Evolutionary conservation across 1,140 invertebrate genomes (phyloP), one percentile per base, ranked within the genome.

Genomic region (Apis florea): DNA sequence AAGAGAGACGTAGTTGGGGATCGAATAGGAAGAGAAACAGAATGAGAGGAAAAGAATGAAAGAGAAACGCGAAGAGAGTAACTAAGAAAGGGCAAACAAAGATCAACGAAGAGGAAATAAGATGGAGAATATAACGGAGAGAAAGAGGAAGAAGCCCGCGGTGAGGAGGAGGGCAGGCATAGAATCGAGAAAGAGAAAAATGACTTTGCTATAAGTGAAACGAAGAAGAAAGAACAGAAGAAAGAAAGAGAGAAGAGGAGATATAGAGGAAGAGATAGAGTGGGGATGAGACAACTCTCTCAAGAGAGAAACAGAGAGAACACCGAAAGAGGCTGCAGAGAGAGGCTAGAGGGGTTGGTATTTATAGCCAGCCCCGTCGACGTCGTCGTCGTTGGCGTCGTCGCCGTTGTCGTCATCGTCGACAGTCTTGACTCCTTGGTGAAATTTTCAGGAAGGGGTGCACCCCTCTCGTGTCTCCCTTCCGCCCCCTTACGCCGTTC

Each of bases 351-450:
- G 74, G 88, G 88, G 86, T 89, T 89, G 89, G 66, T 89, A 89
- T 89, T 89, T 89, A 89, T 89, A 89, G 88, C 71, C 75, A 74
- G 85, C 74, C 83, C 77, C 84, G 84, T 85, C 85, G 86, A 80
- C 85, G 84, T 80, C 81, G 77, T 79, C 82, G 78, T 70, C 69
- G 83, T 74, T 1, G 61, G 9, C 17, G 61, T 63, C 80, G 84
- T 69, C 82, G 82, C 61, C 61, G 85, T 74, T 68, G 83, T 79
- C 76, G 81, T 79, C 77, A 58, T 84, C 83, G 85, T 85, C 83
- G 85, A 81, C 84, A 87, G 75, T 84, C 85, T 89, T 84, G 77
- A 89, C 78, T 89, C 84, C 64, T 88, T 86, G 82, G 81, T 89
- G 86, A 89, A 89, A 89, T 89, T 89, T 61, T 86, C 85, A 75